Conservation (phyloP, 2,797 vertebrate genomes). For the Intellagama lesueurii region DNA sequence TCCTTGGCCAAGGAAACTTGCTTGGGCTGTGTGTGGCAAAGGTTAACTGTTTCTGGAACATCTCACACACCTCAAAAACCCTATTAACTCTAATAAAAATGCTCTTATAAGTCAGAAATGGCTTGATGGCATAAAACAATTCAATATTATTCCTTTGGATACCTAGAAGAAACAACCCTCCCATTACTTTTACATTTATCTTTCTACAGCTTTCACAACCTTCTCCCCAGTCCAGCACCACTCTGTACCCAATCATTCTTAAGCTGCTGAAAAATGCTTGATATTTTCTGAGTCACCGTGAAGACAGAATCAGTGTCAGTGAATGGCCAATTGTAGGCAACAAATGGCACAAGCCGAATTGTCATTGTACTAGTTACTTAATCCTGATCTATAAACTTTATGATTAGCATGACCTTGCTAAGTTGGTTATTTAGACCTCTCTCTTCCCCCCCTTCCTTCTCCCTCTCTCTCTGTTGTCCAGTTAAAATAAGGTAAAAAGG, state of each 20-base stretch:
- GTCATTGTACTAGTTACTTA: not conserved
- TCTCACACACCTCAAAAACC: no score
- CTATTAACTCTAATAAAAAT: no score
- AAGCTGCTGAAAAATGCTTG: not conserved
- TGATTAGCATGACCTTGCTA: not conserved
- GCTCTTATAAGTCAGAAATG: no score
- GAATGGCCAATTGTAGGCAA: not conserved
- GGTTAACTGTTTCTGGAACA: no score
- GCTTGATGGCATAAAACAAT: no score
- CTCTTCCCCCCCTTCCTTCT: not conserved
- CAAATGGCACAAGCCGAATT: not conserved
- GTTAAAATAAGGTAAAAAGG: not conserved
- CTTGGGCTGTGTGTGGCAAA: not conserved
- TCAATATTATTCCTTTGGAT: not conserved
- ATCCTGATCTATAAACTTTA: not conserved
- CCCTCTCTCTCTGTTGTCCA: not conserved
- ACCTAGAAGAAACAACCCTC: not conserved
- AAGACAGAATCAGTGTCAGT: not conserved
- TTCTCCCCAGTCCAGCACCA: not conserved
- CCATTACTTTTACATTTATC: not conserved
- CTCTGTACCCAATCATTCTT: not conserved
- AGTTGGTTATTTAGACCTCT: not conserved
- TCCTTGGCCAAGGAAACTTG: no score
- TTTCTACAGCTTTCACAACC: not conserved
- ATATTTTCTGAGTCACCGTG: slow-evolving; percentile 25